phyloP scores from a whole-genome alignment of 2,797 vertebrate genomes.

The Pangasius krempfi region DNA sequence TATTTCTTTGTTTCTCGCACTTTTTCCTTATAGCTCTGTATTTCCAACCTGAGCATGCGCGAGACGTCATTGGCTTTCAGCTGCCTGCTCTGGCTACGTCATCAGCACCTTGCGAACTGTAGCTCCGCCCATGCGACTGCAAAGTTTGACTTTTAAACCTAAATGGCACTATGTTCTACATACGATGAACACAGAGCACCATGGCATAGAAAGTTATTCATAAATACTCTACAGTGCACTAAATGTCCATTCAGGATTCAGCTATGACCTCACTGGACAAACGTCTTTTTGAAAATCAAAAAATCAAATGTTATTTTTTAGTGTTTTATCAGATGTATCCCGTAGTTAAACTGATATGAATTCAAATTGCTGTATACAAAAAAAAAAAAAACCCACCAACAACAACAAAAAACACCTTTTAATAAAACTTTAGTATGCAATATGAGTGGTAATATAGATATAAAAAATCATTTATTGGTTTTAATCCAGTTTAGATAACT shows the following conservation, averaged over 20 bases:
- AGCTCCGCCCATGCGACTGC: slow-evolving; percentile 55
- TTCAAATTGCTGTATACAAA: background rate
- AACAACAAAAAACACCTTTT: too few relatives aligned
- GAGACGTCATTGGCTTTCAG: slow-evolving; percentile 66
- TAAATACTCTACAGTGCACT: background rate
- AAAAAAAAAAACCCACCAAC: too few relatives aligned
- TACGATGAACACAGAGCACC: background rate
- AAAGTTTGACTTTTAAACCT: background rate
- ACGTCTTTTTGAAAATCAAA: too few relatives aligned
- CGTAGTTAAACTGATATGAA: background rate
- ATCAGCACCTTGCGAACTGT: slow-evolving; percentile 57
- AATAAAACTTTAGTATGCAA: background rate
- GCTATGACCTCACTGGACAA: background rate
- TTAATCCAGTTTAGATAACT: background rate
- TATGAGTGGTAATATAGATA: background rate
- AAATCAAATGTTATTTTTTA: too few relatives aligned
- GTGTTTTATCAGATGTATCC: background rate
- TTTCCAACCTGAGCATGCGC: slow-evolving; percentile 73
- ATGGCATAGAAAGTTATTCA: background rate
- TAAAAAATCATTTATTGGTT: background rate
- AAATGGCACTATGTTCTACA: background rate
- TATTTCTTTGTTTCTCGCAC: slow-evolving; percentile 76
- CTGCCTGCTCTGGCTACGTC: slow-evolving; percentile 70
- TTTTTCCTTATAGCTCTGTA: slow-evolving; percentile 67
- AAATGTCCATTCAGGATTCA: too few relatives aligned